phyloP scores from a whole-genome alignment of 2,113 vertebrate genomes.

The Nettapus auritus region DNA sequence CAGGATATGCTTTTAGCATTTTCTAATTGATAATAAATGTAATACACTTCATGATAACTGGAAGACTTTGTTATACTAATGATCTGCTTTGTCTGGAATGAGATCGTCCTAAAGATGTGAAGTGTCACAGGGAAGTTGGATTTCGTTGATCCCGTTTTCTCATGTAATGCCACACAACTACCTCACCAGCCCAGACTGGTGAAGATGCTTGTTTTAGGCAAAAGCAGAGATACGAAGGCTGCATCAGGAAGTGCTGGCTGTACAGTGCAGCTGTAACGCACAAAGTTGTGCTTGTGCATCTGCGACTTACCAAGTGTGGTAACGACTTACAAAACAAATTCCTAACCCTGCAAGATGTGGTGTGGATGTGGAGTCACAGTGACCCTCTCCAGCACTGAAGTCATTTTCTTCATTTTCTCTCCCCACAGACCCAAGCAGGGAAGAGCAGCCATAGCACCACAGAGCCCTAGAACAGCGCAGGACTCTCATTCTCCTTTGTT shows the following conservation, averaged over 20 bases:
- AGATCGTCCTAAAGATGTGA: background rate
- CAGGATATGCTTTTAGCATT: background rate
- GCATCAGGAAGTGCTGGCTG: background rate
- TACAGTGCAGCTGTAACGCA: background rate
- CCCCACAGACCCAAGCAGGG: fast-evolving
- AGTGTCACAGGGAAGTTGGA: fast-evolving
- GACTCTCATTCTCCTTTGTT: background rate
- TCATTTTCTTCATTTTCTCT: background rate
- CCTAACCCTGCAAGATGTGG: background rate
- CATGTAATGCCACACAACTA: background rate
- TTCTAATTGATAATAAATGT: background rate
- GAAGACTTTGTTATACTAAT: background rate
- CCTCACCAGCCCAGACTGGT: background rate
- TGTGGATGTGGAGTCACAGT: fast-evolving
- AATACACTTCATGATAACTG: background rate
- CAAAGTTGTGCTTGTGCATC: background rate
- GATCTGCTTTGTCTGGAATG: background rate
- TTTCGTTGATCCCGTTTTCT: background rate
- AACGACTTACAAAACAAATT: background rate
- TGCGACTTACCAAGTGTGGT: background rate
- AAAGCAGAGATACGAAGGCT: background rate
- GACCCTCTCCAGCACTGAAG: background rate
- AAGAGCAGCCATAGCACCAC: background rate
- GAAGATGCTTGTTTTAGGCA: background rate
- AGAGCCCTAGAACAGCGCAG: background rate